Base-by-base conservation (phyloP, 2,113 vertebrate genomes). In the Gopherus flavomarginatus region DNA sequence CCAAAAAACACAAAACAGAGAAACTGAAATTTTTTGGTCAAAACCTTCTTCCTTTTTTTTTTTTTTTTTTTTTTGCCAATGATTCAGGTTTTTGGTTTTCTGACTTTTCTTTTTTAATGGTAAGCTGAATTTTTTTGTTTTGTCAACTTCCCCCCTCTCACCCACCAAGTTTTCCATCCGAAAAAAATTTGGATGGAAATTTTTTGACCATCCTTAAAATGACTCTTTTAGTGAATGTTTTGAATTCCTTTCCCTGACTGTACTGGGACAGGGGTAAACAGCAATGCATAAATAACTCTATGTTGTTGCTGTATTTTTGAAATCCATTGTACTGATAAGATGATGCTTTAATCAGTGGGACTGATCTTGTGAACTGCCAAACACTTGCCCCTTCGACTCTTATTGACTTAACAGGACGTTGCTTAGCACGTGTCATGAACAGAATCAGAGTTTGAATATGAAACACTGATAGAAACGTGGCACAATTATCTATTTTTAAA, bases 401-500 rank as follows among this genome's bases (percentile, higher is more conserved):
- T 44, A 78, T 47, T 42, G 42, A 27, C 24, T 78, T 78, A 47
- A 78, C 47, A 47, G 42, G 24, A 47, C 7, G 38, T 8, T 53
- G 42, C 78, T 50, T 85, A 26, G 21, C 1, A 0, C 26, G 29
- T 16, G 22, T 44, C 54, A 24, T 11, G 2, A 42, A n/a, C 22
- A 47, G 12, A 26, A 42, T 78, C 22, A 78, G 21, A 44, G 38
- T 78, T 22, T 17, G 21, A 21, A 78, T 78, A 47, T 65, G 13
- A 38, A 3, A 22, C 0, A 0, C 13, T 1, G 1, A 4, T 1
- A 26, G 49, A 49, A 80, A 47, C 13, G 35, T 1, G 7, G 17
- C 47, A 53, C 24, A 38, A 42, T 12, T 56, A 31, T 38, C 22
- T 75, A 35, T n/a, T 75, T 75, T 42, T 22, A 42, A 75, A 75